Percentiles rank a stretch among this genome's conserved stretches.
phyloP scores from a whole-genome alignment of 2,888 invertebrate species.

The Odontothrips loti region DNA sequence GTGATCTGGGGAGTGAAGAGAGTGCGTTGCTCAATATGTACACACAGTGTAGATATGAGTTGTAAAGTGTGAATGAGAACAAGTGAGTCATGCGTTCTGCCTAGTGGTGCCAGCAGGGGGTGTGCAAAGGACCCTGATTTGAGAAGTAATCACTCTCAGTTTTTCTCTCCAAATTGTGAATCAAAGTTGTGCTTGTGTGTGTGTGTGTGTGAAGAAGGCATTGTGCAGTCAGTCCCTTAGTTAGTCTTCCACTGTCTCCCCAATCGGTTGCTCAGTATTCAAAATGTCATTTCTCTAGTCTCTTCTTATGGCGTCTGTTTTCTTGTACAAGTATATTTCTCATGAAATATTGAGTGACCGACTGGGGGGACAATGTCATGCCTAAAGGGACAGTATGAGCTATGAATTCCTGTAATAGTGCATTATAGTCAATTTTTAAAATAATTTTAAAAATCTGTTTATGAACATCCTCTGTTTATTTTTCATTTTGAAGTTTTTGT shows the following conservation, averaged over 20 bases:
- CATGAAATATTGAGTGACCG: background rate
- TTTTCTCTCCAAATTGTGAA: background rate
- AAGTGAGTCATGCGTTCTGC: background rate
- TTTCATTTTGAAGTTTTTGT: background rate
- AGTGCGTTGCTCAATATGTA: background rate
- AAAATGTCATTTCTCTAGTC: background rate
- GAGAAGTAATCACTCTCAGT: background rate
- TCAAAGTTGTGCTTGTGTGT: background rate
- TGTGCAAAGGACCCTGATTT: background rate
- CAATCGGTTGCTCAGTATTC: background rate
- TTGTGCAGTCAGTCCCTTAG: background rate
- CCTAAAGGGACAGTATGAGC: background rate
- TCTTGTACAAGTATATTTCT: background rate
- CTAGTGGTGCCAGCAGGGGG: background rate
- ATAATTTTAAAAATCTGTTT: background rate
- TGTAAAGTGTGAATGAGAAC: background rate
- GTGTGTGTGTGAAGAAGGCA: background rate
- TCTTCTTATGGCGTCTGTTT: background rate
- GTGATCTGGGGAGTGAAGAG: constrained; percentile 42
- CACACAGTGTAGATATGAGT: background rate
- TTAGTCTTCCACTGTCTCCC: background rate
- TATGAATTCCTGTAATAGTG: background rate
- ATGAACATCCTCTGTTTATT: background rate
- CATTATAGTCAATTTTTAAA: background rate
- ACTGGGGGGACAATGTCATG: background rate